Base-by-base conservation (phyloP, 2,797 vertebrate species). In the Sandelia bainsii region DNA sequence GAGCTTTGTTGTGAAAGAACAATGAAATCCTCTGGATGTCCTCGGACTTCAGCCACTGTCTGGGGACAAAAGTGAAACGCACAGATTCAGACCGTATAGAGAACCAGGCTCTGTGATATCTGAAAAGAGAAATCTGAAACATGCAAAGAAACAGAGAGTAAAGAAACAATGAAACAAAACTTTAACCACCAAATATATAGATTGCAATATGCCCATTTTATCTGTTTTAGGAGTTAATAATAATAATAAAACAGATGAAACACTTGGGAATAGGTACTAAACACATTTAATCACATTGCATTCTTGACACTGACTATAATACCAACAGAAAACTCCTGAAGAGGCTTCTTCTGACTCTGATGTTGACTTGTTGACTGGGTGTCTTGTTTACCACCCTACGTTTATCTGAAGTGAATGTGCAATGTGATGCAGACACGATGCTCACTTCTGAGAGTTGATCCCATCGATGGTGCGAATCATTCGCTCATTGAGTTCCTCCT, bases 11-110 rank as follows among this genome's bases (percentile, higher is more conserved):
- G 84, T 99, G 98, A 92, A 99, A 99, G 92, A 99, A 96, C 87
- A 99, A 92, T 44, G 98, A 98, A 92, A 99, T 98, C 91, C 98
- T 95, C 91, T 99, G 97, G 93, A 99, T 99, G 80, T 98, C 98
- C 87, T 99, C 97, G 58, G 98, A 99, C 90, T 99, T 99, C 80
- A 99, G 95, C 98, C 98, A 99, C 71, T 99, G 98, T 88, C 98
- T 99, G 78, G 32, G 93, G 92, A 87, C 74, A 87, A 59, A 74
- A 79, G 67, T 3, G 54, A 80, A 59, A 79, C 52, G 78, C 19
- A 62, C 20, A n/a, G 13, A 19, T 34, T 72, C 42, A 78, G 22
- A 48, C 44, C 19, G 57, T 0, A 22, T 1, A 52, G 6, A 54
- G 20, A 16, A 45, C 6, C 37, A 37, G 8, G 32, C 7, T 46